Percentiles rank a stretch among this genome's conserved stretches.
phyloP scores from a whole-genome alignment of 2,888 invertebrate genomes.

The Trisateles emortualis region DNA sequence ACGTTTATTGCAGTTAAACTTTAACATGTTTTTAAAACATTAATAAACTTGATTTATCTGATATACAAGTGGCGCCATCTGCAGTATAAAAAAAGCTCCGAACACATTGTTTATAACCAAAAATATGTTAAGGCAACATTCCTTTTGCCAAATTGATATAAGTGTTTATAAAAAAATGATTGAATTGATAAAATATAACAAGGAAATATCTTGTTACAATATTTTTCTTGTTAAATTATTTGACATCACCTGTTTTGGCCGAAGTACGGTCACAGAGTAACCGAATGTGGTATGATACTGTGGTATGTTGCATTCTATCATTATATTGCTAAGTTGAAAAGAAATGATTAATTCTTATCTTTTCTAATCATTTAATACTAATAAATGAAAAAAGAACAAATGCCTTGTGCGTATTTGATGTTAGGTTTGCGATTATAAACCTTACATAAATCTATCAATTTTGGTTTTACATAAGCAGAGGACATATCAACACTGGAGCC shows the following conservation, averaged over 20 bases:
- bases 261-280: not conserved
- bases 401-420: no score
- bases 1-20: no score
- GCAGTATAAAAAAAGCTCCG: not conserved
- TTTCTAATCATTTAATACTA: no score
- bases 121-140: slow-evolving; percentile 23
- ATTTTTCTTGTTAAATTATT: not conserved
- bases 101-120: slow-evolving; percentile 15
- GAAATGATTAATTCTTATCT: no score
- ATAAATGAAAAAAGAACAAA: no score
- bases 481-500: slow-evolving; percentile 46
- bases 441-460: slow-evolving; percentile 6
- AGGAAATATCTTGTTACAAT: slow-evolving; percentile 34
- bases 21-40: no score
- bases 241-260: not conserved
- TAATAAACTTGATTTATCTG: no score
- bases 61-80: not conserved
- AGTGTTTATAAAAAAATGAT: slow-evolving; percentile 31
- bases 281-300: not conserved
- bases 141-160: slow-evolving; percentile 44
- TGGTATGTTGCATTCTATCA: no score
- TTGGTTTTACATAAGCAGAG: slow-evolving; percentile 32
- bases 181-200: slow-evolving; percentile 35
- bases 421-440: no score
- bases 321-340: no score